A percentile compares a stretch with the other conserved stretches of the same genome.
Evolutionary conservation across 2,797 vertebrate species (phyloP).

Genomic region (Fratercula arctica): DNA sequence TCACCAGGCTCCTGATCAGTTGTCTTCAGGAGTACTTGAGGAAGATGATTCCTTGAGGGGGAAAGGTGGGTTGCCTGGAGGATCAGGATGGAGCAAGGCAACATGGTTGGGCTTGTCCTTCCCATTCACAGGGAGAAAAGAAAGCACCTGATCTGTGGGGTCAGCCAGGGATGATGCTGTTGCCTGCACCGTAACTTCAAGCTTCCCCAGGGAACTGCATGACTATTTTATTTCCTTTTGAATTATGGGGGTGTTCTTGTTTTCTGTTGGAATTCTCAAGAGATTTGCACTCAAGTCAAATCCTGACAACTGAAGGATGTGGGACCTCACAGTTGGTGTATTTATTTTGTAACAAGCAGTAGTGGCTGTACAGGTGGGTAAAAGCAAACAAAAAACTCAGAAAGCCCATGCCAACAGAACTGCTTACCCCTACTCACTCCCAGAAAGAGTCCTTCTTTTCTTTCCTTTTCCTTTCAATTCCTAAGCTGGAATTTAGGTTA

Average conservation of each 20-base stretch:
- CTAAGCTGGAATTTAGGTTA: not conserved
- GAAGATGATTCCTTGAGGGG: not conserved
- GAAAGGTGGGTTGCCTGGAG: not conserved
- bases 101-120: not conserved
- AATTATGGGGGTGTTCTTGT: not conserved
- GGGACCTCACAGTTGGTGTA: not conserved
- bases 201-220: not conserved
- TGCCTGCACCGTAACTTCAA: not conserved
- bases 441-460: not conserved
- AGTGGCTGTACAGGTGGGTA: not conserved
- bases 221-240: not conserved
- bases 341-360: not conserved
- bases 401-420: not conserved
- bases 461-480: not conserved
- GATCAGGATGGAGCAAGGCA: not conserved
- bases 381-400: not conserved
- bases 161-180: not conserved
- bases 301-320: not conserved
- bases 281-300: not conserved
- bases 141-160: not conserved
- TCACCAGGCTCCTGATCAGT: not conserved
- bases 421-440: fast-evolving
- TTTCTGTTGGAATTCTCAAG: not conserved
- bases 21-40: not conserved
- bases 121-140: not conserved